Evolutionary conservation across 2,888 invertebrate genomes (phyloP).

Genomic region (Latheticus oryzae): DNA sequence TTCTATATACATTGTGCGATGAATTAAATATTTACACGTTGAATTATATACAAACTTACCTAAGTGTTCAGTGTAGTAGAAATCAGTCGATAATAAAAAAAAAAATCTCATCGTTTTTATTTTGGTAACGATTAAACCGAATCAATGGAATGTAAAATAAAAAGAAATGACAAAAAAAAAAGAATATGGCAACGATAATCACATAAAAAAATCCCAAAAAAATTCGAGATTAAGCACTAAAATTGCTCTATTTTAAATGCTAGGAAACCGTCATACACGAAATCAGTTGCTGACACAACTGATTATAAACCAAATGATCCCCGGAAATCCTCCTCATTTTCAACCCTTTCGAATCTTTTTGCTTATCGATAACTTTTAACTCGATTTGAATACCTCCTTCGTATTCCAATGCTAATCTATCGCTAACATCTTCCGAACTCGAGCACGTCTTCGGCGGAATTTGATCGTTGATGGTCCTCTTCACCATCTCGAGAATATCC

Average conservation of each 20-base stretch:
- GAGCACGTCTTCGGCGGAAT: constrained; percentile 79
- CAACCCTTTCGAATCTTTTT: constrained; percentile 79
- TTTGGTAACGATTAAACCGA: constrained; percentile 42
- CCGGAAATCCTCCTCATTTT: constrained; percentile 90
- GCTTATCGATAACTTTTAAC: constrained; percentile 77
- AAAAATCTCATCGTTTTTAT: constrained; percentile 41
- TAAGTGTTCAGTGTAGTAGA: constrained; percentile 38
- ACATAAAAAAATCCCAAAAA: constrained; percentile 3
- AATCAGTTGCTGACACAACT: constrained; percentile 88
- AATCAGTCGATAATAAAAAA: constrained; percentile 27
- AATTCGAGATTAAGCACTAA: constrained; percentile 33
- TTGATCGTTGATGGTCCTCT: constrained; percentile 81
- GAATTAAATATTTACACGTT: constrained; percentile 43
- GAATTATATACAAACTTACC: constrained; percentile 47
- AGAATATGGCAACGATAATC: constrained; percentile 22
- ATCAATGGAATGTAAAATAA: constrained; percentile 36
- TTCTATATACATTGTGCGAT: constrained; percentile 38
- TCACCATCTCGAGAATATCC: constrained; percentile 83
- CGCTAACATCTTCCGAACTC: constrained; percentile 61
- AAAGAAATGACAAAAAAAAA: constrained; percentile 15
- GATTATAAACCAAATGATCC: constrained; percentile 88
- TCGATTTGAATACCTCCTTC: constrained; percentile 87
- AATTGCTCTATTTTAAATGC: too few relatives aligned
- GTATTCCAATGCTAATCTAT: constrained; percentile 64
- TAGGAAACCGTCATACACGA: constrained; percentile 83